phyloP scores from a whole-genome alignment of 2,888 invertebrate species.

The Biston betularia region DNA sequence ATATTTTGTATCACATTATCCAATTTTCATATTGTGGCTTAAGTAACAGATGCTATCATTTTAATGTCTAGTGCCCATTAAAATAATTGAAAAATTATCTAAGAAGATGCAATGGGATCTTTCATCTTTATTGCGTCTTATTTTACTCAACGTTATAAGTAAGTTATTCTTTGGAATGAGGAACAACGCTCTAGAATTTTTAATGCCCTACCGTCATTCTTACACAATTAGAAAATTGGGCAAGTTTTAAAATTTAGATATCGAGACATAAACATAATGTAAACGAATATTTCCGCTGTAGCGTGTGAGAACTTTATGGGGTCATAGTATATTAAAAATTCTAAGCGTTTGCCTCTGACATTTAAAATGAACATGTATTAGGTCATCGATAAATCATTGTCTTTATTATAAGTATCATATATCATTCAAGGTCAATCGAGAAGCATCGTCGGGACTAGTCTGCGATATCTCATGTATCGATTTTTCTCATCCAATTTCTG shows the following conservation, averaged over 20 bases:
- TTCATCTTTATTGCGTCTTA: no score
- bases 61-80: no score
- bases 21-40: no score
- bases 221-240: neutral
- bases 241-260: neutral
- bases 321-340: slow-evolving; percentile 18
- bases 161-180: no score
- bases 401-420: slow-evolving; percentile 18
- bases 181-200: neutral
- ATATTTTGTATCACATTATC: no score
- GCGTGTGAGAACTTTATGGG: slow-evolving; percentile 6
- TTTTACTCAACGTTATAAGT: no score
- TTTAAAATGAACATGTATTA: slow-evolving; percentile 20
- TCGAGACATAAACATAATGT: neutral
- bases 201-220: neutral
- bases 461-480: slow-evolving; percentile 33
- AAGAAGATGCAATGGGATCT: no score
- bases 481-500: slow-evolving; percentile 63
- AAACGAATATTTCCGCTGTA: neutral
- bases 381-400: slow-evolving; percentile 31
- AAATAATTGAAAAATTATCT: neutral
- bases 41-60: no score
- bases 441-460: slow-evolving; percentile 31
- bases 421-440: slow-evolving; percentile 20
- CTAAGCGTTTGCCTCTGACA: slow-evolving; percentile 16